Base-by-base conservation (phyloP, 2,888 invertebrate species). In the Oscheius myriophilus region DNA sequence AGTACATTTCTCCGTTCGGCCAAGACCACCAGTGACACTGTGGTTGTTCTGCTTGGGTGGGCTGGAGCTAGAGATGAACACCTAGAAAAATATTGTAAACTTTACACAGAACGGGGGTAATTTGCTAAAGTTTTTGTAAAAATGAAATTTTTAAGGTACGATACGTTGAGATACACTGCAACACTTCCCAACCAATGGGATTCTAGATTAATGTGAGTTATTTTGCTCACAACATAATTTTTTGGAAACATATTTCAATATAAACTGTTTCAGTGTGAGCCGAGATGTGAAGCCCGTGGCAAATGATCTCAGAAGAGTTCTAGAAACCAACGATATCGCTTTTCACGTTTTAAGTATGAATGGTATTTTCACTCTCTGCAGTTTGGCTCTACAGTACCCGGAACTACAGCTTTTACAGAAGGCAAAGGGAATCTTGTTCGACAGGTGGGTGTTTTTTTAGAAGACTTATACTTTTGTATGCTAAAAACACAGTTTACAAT, bases 341-440 rank as follows among this genome's bases (percentile, higher is more conserved):
- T 42, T 63, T 21, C 63, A 63, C n/a, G 26, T 42, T n/a, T 52
- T 63, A 18, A 63, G 63, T 41, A 63, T 63, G 63, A 63, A 63
- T 41, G 63, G 53, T n/a, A 39, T 63, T 12, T 52, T 42, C 26
- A 53, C 53, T 23, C 12, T 63, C 9, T 52, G 52, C 21, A 42
- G 23, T 42, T 25, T 63, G 18, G 21, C 21, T 16, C 25, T 53
- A 42, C 63, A 53, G 11, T 53, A 63, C 18, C 63, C 63, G n/a
- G 53, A 63, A 52, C 43, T 63, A 42, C 21, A 41, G n/a, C 12
- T 63, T 0, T 33, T 63, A 14, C 33, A 63, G 41, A 52, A 53
- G 21, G 52, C 63, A 6, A 42, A 42, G 14, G 63, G 63, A n/a
- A 63, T 63, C 16, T 18, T 63, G 18, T 63, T 63, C 39, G 63